A percentile compares a stretch with the other conserved stretches of the same genome.
These are phyloP conservation scores for Nothobranchius kuhntae DNA, from an alignment of 2,113 vertebrate genomes.

Conservation along the genomic window DNA sequence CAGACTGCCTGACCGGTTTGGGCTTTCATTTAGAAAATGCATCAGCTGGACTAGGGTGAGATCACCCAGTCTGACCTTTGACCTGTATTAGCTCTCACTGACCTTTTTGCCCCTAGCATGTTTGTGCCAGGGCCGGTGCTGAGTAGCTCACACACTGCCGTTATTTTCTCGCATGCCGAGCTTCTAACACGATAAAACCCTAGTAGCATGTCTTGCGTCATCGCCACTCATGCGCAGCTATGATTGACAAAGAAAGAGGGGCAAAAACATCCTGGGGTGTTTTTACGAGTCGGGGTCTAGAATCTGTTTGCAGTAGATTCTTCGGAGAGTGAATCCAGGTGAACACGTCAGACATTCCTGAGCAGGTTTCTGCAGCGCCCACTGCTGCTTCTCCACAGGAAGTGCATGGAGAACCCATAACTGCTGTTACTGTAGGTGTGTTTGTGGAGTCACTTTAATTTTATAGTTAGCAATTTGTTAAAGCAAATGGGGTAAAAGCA, in stretches of 20 bases:
- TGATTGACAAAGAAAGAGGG: background rate
- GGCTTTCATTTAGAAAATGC: slow-evolving; percentile 9
- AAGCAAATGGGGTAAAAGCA: too few relatives aligned
- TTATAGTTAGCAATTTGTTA: too few relatives aligned
- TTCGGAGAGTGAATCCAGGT: background rate
- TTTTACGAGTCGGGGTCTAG: too few relatives aligned
- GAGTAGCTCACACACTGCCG: slow-evolving; percentile 20
- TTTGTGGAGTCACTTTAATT: too few relatives aligned
- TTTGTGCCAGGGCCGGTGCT: slow-evolving; percentile 36
- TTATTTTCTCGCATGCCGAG: slow-evolving; percentile 20
- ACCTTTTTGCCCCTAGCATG: slow-evolving; percentile 35
- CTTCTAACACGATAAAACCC: background rate
- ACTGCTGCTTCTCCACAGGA: too few relatives aligned
- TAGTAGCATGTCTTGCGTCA: background rate
- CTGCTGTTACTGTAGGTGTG: too few relatives aligned
- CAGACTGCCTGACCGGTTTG: slow-evolving; percentile 15
- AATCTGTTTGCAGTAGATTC: too few relatives aligned
- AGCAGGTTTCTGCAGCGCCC: too few relatives aligned
- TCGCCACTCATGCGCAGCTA: background rate
- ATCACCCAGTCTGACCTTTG: slow-evolving; percentile 47
- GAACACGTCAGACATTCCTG: background rate
- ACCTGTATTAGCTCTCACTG: slow-evolving; percentile 21
- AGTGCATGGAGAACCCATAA: too few relatives aligned
- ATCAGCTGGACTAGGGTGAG: slow-evolving; percentile 12
- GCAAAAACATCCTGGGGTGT: too few relatives aligned